Conservation (phyloP, 2,113 vertebrate genomes). For the Bufo bufo region DNA sequence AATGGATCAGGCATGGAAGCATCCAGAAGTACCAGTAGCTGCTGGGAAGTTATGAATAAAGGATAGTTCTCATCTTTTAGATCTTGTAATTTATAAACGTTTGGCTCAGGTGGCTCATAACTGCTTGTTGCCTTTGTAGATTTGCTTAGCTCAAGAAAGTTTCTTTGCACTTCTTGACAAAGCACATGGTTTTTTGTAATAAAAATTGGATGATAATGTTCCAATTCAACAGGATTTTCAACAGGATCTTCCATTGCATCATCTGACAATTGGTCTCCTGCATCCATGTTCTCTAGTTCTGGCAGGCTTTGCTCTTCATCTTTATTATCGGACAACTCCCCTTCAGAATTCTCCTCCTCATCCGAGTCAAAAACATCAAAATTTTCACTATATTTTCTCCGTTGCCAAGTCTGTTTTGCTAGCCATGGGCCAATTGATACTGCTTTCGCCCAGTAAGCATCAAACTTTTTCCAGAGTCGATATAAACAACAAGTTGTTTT, state of each 20-base stretch:
- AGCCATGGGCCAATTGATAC: conserved; percentile 70
- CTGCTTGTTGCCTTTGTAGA: conserved; percentile 76
- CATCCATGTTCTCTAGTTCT: conserved; percentile 18
- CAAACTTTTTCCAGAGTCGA: conserved; percentile 79
- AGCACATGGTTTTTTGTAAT: conserved; percentile 82
- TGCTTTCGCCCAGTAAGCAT: conserved; percentile 74
- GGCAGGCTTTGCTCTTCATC: conserved; percentile 44
- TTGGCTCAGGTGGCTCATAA: conserved; percentile 73
- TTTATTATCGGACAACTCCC: conserved; percentile 53
- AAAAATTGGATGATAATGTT: conserved; percentile 79
- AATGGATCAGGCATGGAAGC: conserved; percentile 77
- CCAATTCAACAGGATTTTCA: conserved; percentile 58
- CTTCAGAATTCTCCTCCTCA: conserved; percentile 59
- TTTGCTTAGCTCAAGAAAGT: conserved; percentile 79
- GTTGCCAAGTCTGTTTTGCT: conserved; percentile 69
- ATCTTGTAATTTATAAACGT: conserved; percentile 75
- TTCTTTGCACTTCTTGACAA: conserved; percentile 79
- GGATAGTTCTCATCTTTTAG: conserved; percentile 79
- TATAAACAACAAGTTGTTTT: conserved; percentile 83
- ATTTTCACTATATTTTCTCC: conserved; percentile 55
- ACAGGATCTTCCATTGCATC: conserved; percentile 30
- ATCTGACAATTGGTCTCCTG: conserved; percentile 22
- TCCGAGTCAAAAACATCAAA: conserved; percentile 27
- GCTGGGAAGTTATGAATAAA: conserved; percentile 77
- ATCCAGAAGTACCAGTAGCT: conserved; percentile 76